Percentiles rank a stretch among this genome's conserved stretches.
Conservation (phyloP, 2,797 vertebrate genomes). For the Chaetophractus vellerosus region DNA sequence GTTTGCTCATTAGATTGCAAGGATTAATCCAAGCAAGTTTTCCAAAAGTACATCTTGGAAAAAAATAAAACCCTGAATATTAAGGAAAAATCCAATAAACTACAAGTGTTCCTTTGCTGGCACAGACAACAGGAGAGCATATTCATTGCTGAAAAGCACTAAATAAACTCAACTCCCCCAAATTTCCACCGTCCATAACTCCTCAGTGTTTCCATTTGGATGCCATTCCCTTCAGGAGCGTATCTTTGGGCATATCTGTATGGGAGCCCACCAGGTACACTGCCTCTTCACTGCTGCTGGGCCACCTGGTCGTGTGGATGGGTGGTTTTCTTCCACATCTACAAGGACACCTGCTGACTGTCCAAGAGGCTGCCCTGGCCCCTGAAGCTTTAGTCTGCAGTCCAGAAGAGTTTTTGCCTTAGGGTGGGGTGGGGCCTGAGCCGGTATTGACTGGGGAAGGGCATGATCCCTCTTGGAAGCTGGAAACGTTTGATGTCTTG, state of each 20-base stretch:
- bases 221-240: not conserved
- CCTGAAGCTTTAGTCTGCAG: not conserved
- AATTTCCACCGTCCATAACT: not conserved
- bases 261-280: too few relatives aligned
- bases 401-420: not conserved
- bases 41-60: not conserved
- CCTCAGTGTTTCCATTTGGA: not conserved
- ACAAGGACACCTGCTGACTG: not conserved
- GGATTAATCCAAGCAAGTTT: constrained; percentile 9
- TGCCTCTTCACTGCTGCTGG: not conserved
- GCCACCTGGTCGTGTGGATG: not conserved
- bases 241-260: not conserved
- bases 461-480: not conserved
- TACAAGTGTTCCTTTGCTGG: not conserved
- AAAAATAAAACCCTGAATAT: constrained; percentile 3
- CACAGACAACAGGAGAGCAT: not conserved
- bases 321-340: not conserved
- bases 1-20: constrained; percentile 57
- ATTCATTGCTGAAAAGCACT: not conserved
- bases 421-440: not conserved
- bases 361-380: not conserved
- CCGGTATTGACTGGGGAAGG: not conserved
- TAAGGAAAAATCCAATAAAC: not conserved
- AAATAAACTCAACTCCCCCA: not conserved
- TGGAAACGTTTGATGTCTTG: not conserved